Evolutionary conservation across 53 echinoderm and acorn worm species (phyloP), one percentile per base, ranked within the genome.

Genomic region (Holothuria scabra): DNA sequence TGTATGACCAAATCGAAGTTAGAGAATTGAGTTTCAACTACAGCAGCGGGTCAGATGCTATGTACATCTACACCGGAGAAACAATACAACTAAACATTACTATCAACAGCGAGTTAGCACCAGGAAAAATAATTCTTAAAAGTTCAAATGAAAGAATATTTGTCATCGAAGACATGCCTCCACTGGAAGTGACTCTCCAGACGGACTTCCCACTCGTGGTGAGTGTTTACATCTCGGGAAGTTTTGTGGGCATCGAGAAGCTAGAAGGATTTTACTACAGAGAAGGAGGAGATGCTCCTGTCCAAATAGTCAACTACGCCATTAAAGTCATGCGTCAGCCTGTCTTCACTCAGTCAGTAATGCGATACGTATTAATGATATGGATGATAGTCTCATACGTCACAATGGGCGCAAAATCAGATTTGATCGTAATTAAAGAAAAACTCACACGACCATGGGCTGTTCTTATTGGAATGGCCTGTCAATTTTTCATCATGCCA

Each of bases 401-500:
- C 69, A 93, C 95, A 38, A 93, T 93, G 93, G 95, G 95, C 41
- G 86, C 87, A 14, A 93, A 91, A 37, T 86, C 90, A 49, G 91
- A 95, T 57, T 60, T 91, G 9, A 56, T 78, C 38, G 64, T 91
- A 28, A 93, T 95, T 37, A 91, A 91, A 90, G 88, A 87, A 24
- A 89, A 93, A 69, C 84, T 95, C 13, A 81, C 85, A 23, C 93
- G 89, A 19, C 95, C 95, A 18, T 89, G 91, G 89, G 89, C 84
- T 10, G 88, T 95, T 56, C 71, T 89, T 24, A 91, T 95, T 48
- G 95, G 95, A 4, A 89, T 93, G 85, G 59, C 84, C 22, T 93
- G 95, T 59, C 95, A 95, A 72, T 95, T 95, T 85, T 65, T 93
- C 79, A 80, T 95, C 65, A 95, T 95, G 95, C 95, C 95, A 16